phyloP scores from a whole-genome alignment of 1,140 invertebrate genomes.

The Meloidogyne hapla region DNA sequence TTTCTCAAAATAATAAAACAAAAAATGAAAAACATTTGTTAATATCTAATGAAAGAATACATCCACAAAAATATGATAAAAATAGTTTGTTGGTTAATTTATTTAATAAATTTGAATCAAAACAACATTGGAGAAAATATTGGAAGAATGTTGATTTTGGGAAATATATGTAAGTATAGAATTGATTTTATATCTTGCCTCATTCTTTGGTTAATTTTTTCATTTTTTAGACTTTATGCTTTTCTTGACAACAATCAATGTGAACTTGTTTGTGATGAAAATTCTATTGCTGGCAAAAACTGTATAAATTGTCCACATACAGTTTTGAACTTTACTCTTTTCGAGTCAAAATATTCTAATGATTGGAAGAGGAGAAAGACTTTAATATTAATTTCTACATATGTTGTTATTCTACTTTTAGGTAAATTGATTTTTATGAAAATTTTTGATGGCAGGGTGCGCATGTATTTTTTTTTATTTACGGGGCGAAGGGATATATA shows the following conservation, averaged over 20 bases:
- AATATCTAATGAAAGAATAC: neutral
- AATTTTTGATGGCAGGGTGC: too few species aligned
- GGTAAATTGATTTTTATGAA: slow-evolving; percentile 13
- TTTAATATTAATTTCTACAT: slow-evolving; percentile 24
- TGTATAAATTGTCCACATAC: slow-evolving; percentile 48
- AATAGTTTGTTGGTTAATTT: neutral
- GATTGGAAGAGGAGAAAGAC: slow-evolving; percentile 29
- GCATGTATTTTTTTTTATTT: too few species aligned
- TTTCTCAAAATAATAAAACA: neutral
- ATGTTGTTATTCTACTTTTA: slow-evolving; percentile 14
- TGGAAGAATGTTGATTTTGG: slow-evolving; percentile 42
- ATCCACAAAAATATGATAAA: neutral
- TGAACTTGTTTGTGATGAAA: neutral
- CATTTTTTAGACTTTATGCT: neutral
- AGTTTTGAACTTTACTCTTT: slow-evolving; percentile 48
- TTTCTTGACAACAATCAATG: neutral
- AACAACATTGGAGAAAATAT: neutral
- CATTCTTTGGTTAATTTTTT: too few species aligned
- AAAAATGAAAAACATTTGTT: neutral
- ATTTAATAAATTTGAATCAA: slow-evolving; percentile 2
- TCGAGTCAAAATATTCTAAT: slow-evolving; percentile 33
- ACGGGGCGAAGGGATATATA: too few species aligned
- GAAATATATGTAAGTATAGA: neutral
- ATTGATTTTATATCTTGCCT: too few species aligned
- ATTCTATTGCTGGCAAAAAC: neutral